A percentile compares a stretch with the other conserved stretches of the same genome.
These are phyloP conservation scores for Poeciliopsis turneri DNA, from an alignment of 2,797 vertebrate genomes.

Conservation along the genomic window DNA sequence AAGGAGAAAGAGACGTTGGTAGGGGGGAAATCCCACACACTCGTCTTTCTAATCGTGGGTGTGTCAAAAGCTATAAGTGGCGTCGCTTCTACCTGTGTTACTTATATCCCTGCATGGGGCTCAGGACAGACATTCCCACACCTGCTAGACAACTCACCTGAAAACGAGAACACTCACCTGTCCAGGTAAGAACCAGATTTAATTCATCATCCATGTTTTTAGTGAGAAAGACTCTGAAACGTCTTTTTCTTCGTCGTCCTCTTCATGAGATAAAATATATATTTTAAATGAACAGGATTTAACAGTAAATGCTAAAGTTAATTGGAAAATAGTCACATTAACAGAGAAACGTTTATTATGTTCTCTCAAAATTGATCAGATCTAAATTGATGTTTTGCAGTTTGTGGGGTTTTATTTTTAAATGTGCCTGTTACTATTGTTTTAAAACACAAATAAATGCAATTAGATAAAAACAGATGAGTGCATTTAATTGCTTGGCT, in stretches of 20 bases:
- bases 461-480: background rate
- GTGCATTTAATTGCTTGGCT: background rate
- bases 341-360: background rate
- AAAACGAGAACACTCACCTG: slow-evolving; percentile 38
- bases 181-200: slow-evolving; percentile 73
- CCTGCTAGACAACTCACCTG: slow-evolving; percentile 68
- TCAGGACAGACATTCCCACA: slow-evolving; percentile 37
- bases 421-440: background rate
- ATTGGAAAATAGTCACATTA: background rate
- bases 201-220: background rate
- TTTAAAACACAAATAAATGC: background rate
- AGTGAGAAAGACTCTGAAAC: slow-evolving; percentile 25
- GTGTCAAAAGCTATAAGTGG: slow-evolving; percentile 70
- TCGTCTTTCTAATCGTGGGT: slow-evolving; percentile 65
- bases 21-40: slow-evolving; percentile 15
- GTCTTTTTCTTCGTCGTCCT: background rate
- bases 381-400: background rate
- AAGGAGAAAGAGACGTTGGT: background rate
- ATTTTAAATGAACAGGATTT: background rate
- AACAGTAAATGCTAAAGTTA: background rate
- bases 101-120: slow-evolving; percentile 67
- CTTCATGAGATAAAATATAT: background rate
- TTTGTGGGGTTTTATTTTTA: background rate
- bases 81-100: slow-evolving; percentile 70
- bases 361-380: background rate